Evolutionary conservation across 2,797 vertebrate species (phyloP), one percentile per base, ranked within the genome.

Genomic region (Cottoperca gobio): DNA sequence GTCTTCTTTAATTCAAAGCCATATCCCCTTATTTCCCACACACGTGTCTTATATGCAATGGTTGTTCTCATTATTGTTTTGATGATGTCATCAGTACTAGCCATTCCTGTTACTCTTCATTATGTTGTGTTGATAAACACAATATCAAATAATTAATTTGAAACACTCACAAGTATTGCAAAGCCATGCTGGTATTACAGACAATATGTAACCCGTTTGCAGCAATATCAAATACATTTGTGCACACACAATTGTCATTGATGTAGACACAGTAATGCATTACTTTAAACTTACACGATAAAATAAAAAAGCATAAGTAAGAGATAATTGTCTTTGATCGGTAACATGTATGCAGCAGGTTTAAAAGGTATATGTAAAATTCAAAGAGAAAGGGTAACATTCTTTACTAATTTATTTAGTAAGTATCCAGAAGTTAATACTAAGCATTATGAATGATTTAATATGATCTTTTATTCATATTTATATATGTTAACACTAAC

Each of bases 391-490:
- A 19, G 6, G 12, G 19, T 45, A 52, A 54, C 37, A 52, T 31
- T 39, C 2, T 55, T 55, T 21, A 33, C 48, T 33, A 35, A 53
- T 52, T 70, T 68, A 67, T 70, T 70, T 35, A 17, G 5, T n/a
- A 72, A 12, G 8, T 50, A 48, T 65, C 10, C n/a, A n/a, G 46
- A 58, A 53, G 61, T 73, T 79, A 74, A 76, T 78, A 43, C 31
- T 40, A 3, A 55, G 24, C 8, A 33, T 62, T 11, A 54, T 83
- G 2, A 68, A 76, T 73, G 73, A 74, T 89, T 83, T 55, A 74
- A 6, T n/a, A 4, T 40, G 8, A 73, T 84, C 35, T 78, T 76
- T 81, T 77, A 81, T 85, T 74, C 23, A 81, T 71, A 33, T 49
- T 50, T 33, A 42, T 70, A 26, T 68, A 55, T 58, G 33, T 71